Evolutionary conservation across 2,888 invertebrate species (phyloP).

Genomic region (Gortyna flavago): DNA sequence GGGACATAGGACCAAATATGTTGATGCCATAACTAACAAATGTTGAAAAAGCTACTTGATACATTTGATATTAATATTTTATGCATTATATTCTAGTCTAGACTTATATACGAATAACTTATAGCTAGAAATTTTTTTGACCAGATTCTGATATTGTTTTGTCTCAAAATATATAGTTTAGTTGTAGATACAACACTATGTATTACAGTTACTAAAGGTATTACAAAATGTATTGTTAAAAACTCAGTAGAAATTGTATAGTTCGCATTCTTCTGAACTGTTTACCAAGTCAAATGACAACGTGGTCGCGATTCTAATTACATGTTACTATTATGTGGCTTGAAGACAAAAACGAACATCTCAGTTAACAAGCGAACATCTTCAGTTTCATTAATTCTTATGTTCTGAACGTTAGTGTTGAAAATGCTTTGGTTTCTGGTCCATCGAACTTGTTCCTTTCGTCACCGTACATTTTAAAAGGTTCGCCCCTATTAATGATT

Average conservation of each 20-base stretch:
- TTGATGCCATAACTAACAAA: conserved; percentile 19
- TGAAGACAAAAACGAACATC: conserved; percentile 65
- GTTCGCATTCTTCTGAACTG: conserved; percentile 78
- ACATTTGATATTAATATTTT: conserved; percentile 25
- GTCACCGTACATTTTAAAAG: conserved; percentile 71
- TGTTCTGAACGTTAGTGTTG: conserved; percentile 51
- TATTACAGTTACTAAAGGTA: conserved; percentile 61
- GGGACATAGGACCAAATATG: conserved; percentile 42
- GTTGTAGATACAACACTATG: conserved; percentile 12
- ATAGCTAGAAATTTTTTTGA: background rate
- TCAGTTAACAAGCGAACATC: conserved; percentile 52
- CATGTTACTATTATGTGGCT: conserved; percentile 76
- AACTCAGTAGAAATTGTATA: conserved; percentile 76
- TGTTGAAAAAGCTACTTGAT: conserved; percentile 16
- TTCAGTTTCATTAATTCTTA: conserved; percentile 36
- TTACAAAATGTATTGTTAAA: conserved; percentile 77
- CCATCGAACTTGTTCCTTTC: conserved; percentile 59
- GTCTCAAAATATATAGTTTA: background rate
- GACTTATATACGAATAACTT: background rate
- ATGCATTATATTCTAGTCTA: conserved; percentile 7
- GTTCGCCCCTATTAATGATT: conserved; percentile 80
- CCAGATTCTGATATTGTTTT: background rate
- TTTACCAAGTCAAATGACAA: conserved; percentile 86
- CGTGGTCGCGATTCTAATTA: conserved; percentile 80
- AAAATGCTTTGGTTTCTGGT: conserved; percentile 42